Base-by-base conservation (phyloP, 2,113 vertebrate species). In the Murina feae region DNA sequence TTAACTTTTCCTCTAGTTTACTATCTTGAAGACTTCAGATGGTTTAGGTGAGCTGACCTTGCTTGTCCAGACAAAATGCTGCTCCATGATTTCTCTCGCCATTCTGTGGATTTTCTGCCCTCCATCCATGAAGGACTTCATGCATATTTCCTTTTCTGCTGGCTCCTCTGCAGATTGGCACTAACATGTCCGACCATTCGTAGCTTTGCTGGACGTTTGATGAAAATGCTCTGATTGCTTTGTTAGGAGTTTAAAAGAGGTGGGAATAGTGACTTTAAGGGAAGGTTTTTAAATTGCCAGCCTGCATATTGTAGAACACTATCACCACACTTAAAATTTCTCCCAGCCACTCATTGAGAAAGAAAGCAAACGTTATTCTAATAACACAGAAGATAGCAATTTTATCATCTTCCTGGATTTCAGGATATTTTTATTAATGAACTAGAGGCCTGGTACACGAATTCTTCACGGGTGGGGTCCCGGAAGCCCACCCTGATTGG, bases 201-300 rank as follows among this genome's bases (percentile, higher is more conserved):
- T 32, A 91, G 58, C 32, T 80, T 85, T 93, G 32, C 28, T 91
- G 39, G 39, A 49, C n/a, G 84, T 79, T 74, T 74, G 83, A 47
- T 86, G 71, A 91, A 78, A 71, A 35, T n/a, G 55, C 91, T 83
- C 84, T 92, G 6, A 30, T 93, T 91, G 32, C 3, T 92, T 94
- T 58, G 39, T 84, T 89, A 37, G 9, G 32, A 93, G 11, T 90
- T 74, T 78, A 60, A 86, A 69, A 89, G 42, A 51, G 12, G 2
- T 23, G 10, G 21, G 35, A 75, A 18, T 39, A 49, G 51, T 69
- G 32, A 55, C 71, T 85, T 94, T 47, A 78, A 75, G 42, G 63
- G 28, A 86, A 75, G 66, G 44, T 49, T 79, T 89, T 42, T 5
- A 65, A 94, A 51, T 42, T 86, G 13, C n/a, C 39, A 81, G 16